phyloP scores from a whole-genome alignment of 2,113 vertebrate genomes.

The Sylvietta virens region DNA sequence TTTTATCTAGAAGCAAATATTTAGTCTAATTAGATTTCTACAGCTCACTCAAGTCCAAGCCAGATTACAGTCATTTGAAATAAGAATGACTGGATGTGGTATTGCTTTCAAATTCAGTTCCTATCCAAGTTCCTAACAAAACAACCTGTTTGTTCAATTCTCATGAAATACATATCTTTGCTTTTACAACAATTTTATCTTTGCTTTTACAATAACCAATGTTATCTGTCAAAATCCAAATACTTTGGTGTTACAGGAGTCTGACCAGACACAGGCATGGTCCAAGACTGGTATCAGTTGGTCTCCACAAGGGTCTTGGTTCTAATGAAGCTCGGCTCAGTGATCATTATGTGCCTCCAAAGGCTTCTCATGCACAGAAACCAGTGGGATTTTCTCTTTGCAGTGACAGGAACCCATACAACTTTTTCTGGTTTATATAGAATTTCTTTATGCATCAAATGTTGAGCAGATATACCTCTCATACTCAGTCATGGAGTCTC shows the following conservation, averaged over 20 bases:
- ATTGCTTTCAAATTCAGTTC: background rate
- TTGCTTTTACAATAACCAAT: background rate
- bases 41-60: background rate
- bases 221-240: background rate
- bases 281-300: background rate
- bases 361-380: background rate
- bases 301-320: background rate
- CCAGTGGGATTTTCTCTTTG: background rate
- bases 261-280: background rate
- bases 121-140: background rate
- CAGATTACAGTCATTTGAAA: background rate
- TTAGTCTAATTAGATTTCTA: background rate
- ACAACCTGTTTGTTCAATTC: background rate
- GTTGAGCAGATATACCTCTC: background rate
- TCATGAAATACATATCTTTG: background rate
- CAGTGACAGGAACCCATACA: background rate
- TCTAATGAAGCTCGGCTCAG: background rate
- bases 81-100: background rate
- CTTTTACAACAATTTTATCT: background rate
- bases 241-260: background rate
- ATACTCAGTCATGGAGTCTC: background rate
- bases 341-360: background rate
- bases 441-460: background rate
- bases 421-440: background rate
- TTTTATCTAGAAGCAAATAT: background rate